Evolutionary conservation across 2,888 invertebrate species (phyloP), one percentile per base, ranked within the genome.

Genomic region (Pyrocoelia pectoralis): DNA sequence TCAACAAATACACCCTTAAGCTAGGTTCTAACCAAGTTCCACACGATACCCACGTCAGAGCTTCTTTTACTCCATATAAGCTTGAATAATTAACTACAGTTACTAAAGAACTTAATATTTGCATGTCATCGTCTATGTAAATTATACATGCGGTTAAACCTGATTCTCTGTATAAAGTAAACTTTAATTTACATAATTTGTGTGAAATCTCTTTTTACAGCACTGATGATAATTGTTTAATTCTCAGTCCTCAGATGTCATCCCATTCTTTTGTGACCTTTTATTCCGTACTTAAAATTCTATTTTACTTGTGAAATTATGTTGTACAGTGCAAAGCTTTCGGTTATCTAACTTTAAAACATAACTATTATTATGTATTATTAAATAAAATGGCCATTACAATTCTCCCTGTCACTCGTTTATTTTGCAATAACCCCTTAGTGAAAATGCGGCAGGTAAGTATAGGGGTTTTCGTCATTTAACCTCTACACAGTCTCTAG

Each of bases 21-120:
- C 64, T 56, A 48, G 48, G 60, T 49, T 46, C 60, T 59, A 61
- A 57, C 64, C 60, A 52, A 65, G 53, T 61, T 56, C 56, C 61
- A 56, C 57, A 65, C 55, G 55, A 61, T 65, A 65, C 57, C 65
- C 33, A 51, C 56, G 56, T 57, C 61, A 57, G 41, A 56, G 54
- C 60, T 65, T 65, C 65, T 65, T 65, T 64, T 51, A 65, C 61
- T 65, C 29, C 48, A 61, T 61, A 53, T 61, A 61, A 65, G 61
- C 65, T 61, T 68, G 67, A 65, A 67, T 67, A 63, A 61, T 68
- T 68, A 68, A 68, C 64, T 60, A 57, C 61, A 56, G 62, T 63
- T 68, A 65, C 56, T 68, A 68, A 62, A 65, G 63, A 49, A 62
- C 68, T 56, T 65, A 68, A 68, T 61, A 65, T 61, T 61, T 61